Conservation (phyloP, 2,888 invertebrate genomes). For the Microdon myrmicae region DNA sequence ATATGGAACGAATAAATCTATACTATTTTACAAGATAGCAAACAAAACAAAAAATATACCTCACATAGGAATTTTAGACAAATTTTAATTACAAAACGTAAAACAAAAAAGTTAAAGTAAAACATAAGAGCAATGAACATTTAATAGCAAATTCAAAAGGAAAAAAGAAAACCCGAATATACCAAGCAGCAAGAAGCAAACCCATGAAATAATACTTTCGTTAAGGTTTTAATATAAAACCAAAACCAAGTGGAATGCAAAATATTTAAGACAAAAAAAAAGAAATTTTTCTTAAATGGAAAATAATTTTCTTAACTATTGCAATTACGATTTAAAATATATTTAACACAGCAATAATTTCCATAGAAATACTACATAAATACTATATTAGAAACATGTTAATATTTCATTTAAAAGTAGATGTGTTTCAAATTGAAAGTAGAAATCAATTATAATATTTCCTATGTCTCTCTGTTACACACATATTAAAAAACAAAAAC, state of each 20-base stretch:
- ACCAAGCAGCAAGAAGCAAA: constrained; percentile 44
- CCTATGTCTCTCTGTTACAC: constrained; percentile 48
- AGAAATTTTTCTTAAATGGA: constrained; percentile 9
- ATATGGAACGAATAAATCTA: constrained; percentile 8
- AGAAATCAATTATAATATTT: constrained; percentile 30
- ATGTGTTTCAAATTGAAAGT: too few relatives aligned
- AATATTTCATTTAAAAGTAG: too few relatives aligned
- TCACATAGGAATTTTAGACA: constrained; percentile 63
- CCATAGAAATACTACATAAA: constrained; percentile 1
- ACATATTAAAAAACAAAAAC: too few relatives aligned
- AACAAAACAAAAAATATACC: constrained; percentile 63
- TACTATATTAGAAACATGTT: too few relatives aligned
- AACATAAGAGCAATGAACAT: constrained; percentile 42
- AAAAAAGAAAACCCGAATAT: constrained; percentile 44
- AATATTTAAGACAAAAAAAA: constrained; percentile 12
- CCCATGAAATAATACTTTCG: too few relatives aligned
- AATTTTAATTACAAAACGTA: constrained; percentile 59
- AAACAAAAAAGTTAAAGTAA: constrained; percentile 33
- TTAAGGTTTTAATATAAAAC: constrained; percentile 60
- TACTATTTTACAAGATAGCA: constrained; percentile 19
- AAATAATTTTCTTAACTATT: constrained; percentile 30
- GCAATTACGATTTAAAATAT: constrained; percentile 6
- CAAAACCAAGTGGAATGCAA: constrained; percentile 54
- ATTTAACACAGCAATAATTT: constrained; percentile 13
- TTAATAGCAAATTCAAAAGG: constrained; percentile 36